Evolutionary conservation across 2,797 vertebrate genomes (phyloP).

Genomic region (Borostomias antarcticus): DNA sequence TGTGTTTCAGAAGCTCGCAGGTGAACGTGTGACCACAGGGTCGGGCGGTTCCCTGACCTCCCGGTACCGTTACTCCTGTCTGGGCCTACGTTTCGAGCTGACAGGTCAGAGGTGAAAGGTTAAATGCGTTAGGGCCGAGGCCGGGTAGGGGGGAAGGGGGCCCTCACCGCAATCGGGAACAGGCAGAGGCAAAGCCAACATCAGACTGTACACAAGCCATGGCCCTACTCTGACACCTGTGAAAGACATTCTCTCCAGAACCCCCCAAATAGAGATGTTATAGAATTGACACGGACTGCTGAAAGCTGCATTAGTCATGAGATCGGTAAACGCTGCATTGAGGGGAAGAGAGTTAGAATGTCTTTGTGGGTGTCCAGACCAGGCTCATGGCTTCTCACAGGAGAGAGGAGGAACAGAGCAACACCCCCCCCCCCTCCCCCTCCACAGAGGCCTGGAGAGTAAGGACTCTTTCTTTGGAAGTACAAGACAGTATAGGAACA

Average conservation of each 20-base stretch:
- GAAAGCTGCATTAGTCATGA: neutral
- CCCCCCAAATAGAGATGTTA: too few species aligned
- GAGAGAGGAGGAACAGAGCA: conserved; percentile 55
- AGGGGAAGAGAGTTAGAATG: neutral
- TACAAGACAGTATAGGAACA: conserved; percentile 67
- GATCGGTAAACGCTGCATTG: neutral
- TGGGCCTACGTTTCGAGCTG: conserved; percentile 1
- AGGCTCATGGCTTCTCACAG: conserved; percentile 46
- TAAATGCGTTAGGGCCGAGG: conserved; percentile 37
- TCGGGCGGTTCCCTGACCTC: too few species aligned
- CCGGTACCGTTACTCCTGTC: neutral
- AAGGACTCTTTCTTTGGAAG: conserved; percentile 74
- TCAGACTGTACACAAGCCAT: conserved; percentile 32
- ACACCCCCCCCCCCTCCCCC: too few species aligned
- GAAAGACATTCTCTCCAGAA: conserved; percentile 43
- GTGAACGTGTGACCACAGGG: too few species aligned
- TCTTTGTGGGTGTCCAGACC: conserved; percentile 16
- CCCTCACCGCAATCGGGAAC: too few species aligned
- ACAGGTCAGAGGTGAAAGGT: conserved; percentile 63
- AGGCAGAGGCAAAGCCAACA: too few species aligned
- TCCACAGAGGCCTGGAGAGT: conserved; percentile 58
- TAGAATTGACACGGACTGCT: neutral
- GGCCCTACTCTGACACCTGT: conserved; percentile 39
- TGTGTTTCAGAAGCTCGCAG: neutral
- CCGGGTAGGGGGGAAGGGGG: conserved; percentile 14